Evolutionary conservation across 2,888 invertebrate species (phyloP), one percentile per base, ranked within the genome.

Genomic region (Torymus texanus): DNA sequence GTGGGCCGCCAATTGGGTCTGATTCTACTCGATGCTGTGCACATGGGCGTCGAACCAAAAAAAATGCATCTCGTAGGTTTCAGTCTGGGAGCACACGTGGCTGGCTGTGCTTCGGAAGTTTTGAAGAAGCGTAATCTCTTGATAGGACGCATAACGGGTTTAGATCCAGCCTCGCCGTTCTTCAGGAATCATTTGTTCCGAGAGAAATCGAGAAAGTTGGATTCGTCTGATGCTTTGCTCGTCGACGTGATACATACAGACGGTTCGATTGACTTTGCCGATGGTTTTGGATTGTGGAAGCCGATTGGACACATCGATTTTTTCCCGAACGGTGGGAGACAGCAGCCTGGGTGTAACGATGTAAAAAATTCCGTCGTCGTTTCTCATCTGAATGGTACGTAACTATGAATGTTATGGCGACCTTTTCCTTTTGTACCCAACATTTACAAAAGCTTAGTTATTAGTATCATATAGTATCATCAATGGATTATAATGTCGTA

Each of bases 201-300:
- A 41, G 92, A 93, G 67, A 91, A 91, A 76, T 89, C 92, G 14
- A 91, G 92, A 76, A 93, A 93, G 82, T 88, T 94, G 66, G 94
- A 94, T 84, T 91, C 91, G 50, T 91, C 91, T 8, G 94, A 94
- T 85, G 94, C 94, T 0, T 88, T 90, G 41, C 92, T 94, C 81
- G 94, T 94, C 0, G 94, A 94, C 86, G 92, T 94, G n/a, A 91
- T 94, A 76, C 94, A 94, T 84, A 94, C 94, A 1, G 94, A 94
- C 86, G 93, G 94, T 5, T 91, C 91, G n/a, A 85, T 91, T 84
- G 90, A 91, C 61, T 91, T 93, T 81, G 91, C 92, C n/a, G 93
- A 93, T 85, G 93, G 93, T 14, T 93, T 93, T 84, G 93, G 93
- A 1, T 87, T 93, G 51, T 90, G 92, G 83, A 92, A 92, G 83